These are phyloP conservation scores for Bolinopsis microptera DNA, from an alignment of 37 sponge, comb jelly and placozoan genomes.

Conservation along the genomic window DNA sequence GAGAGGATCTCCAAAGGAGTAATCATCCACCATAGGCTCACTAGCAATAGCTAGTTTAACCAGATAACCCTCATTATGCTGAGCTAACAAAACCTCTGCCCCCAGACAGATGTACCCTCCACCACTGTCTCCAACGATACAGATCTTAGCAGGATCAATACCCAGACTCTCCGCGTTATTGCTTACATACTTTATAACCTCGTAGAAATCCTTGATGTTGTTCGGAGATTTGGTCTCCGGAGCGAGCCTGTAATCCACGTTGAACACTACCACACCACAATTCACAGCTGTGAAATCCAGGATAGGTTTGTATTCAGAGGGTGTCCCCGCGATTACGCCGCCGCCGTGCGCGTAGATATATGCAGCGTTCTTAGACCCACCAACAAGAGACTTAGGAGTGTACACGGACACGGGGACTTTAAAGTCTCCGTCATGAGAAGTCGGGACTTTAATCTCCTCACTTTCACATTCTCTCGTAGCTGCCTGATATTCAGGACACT, in stretches of 20 bases:
- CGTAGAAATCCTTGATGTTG: slow-evolving; percentile 39
- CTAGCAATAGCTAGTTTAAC: background rate
- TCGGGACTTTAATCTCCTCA: background rate
- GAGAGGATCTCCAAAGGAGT: slow-evolving; percentile 6
- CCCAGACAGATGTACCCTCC: slow-evolving; percentile 34
- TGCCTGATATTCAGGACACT: background rate
- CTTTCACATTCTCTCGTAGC: background rate
- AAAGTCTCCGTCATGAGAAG: slow-evolving; percentile 2
- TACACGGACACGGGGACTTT: background rate
- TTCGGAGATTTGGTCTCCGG: background rate
- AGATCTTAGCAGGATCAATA: background rate
- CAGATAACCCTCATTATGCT: background rate
- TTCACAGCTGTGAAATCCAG: background rate
- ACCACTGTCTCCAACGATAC: background rate
- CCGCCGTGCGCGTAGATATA: slow-evolving; percentile 14
- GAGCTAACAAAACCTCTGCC: background rate
- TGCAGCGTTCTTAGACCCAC: background rate
- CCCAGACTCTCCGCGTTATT: background rate
- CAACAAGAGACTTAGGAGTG: background rate
- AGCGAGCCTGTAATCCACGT: slow-evolving; percentile 4
- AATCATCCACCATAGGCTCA: background rate
- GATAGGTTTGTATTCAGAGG: background rate
- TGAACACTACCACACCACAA: background rate
- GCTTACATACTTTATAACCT: slow-evolving; percentile 8
- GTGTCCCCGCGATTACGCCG: background rate